Conservation (phyloP, 1,140 invertebrate species). For the Anastrepha ludens region DNA sequence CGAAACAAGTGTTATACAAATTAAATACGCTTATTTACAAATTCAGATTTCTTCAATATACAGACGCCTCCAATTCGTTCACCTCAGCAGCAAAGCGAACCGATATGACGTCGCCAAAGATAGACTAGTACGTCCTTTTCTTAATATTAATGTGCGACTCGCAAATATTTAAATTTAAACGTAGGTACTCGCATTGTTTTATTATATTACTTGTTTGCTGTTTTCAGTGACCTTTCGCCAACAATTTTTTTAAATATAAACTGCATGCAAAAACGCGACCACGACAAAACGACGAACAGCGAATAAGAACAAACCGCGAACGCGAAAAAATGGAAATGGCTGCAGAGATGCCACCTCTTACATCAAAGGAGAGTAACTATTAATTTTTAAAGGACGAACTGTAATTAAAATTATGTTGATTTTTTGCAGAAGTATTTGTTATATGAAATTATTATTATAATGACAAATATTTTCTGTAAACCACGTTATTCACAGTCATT, state of each 20-base stretch:
- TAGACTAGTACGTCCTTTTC: not conserved
- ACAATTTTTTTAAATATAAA: constrained; percentile 17
- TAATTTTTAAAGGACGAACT: too few relatives aligned
- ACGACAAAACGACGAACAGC: constrained; percentile 30
- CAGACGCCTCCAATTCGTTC: constrained; percentile 32
- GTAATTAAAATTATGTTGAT: too few relatives aligned
- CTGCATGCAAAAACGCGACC: constrained; percentile 33
- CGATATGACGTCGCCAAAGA: constrained; percentile 9
- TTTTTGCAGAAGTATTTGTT: too few relatives aligned
- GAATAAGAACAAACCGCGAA: constrained; percentile 5
- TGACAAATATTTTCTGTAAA: too few relatives aligned
- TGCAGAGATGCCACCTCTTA: not conserved
- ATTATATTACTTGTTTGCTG: constrained; percentile 2
- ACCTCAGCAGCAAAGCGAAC: not conserved
- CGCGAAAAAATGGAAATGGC: constrained; percentile 1
- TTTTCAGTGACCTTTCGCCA: constrained; percentile 7
- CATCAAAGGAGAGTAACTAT: too few relatives aligned
- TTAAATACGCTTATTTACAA: not conserved
- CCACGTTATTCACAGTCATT: too few relatives aligned
- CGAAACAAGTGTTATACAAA: not conserved
- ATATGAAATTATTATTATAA: too few relatives aligned
- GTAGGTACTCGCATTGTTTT: not conserved
- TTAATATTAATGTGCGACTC: not conserved
- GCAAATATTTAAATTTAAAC: not conserved
- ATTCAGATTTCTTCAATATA: not conserved